These are phyloP conservation scores for Rhizoglyphus robini DNA, from an alignment of 1,140 invertebrate species.

Conservation along the genomic window DNA sequence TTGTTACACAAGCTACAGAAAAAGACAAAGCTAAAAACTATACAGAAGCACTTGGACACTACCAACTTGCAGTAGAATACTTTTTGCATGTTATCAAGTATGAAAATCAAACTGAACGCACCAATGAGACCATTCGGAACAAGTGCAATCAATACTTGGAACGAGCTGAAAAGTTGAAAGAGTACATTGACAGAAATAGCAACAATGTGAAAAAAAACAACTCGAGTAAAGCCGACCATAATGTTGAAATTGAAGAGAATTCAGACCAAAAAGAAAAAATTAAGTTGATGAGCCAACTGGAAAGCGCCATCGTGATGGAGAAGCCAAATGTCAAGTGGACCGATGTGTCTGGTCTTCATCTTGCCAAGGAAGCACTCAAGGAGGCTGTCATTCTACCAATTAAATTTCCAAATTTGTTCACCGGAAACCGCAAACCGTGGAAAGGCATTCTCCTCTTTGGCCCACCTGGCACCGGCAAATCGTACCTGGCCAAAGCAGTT, in stretches of 20 bases:
- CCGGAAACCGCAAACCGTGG: slow-evolving; percentile 94
- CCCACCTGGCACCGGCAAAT: slow-evolving; percentile 99
- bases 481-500: slow-evolving; percentile 95
- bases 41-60: slow-evolving; percentile 81
- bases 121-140: slow-evolving; percentile 75
- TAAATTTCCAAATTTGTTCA: slow-evolving; percentile 96
- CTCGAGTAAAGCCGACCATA: slow-evolving; percentile 38
- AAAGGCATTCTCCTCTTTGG: slow-evolving; percentile 96
- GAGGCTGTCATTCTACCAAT: slow-evolving; percentile 98
- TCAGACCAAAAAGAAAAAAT: slow-evolving; percentile 94
- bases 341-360: slow-evolving; percentile 92
- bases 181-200: slow-evolving; percentile 61
- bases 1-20: slow-evolving; percentile 94
- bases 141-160: slow-evolving; percentile 90
- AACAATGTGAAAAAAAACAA: slow-evolving; percentile 52
- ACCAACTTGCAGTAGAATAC: slow-evolving; percentile 95
- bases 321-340: slow-evolving; percentile 92
- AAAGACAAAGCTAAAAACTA: slow-evolving; percentile 97
- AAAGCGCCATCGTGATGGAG: slow-evolving; percentile 92
- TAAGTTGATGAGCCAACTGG: slow-evolving; percentile 72
- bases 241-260: slow-evolving; percentile 69
- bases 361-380: slow-evolving; percentile 96
- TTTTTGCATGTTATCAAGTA: slow-evolving; percentile 98
- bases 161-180: slow-evolving; percentile 91
- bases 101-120: slow-evolving; percentile 90